Percentiles rank a stretch among this genome's conserved stretches.
These are phyloP conservation scores for Petaurus breviceps DNA, from an alignment of 2,113 vertebrate species.

Conservation along the genomic window DNA sequence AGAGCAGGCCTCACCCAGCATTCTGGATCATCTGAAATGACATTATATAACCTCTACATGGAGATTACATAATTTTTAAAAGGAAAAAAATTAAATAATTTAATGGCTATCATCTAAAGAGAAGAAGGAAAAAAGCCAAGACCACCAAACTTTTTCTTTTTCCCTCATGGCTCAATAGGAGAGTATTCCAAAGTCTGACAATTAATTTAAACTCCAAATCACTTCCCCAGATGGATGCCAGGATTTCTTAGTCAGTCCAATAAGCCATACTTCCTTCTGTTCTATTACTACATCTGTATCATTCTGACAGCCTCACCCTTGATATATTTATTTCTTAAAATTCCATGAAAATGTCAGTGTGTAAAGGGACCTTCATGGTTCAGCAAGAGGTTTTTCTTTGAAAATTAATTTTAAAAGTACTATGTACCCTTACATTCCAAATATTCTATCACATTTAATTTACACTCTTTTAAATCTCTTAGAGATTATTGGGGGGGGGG, in stretches of 20 bases:
- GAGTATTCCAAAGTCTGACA: conserved; percentile 33
- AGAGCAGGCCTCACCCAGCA: conserved; percentile 31
- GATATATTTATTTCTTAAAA: not conserved
- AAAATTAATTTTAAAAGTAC: not conserved
- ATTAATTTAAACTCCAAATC: conserved; percentile 15
- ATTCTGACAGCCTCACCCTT: not conserved
- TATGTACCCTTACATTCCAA: not conserved
- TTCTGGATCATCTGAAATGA: not conserved
- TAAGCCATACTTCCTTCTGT: not conserved
- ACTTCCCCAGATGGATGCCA: conserved; percentile 10
- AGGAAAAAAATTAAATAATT: not conserved
- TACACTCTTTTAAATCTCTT: not conserved
- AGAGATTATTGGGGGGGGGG: not conserved
- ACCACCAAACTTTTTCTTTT: not conserved
- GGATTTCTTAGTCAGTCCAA: not conserved
- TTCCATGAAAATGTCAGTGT: not conserved
- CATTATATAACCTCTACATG: not conserved
- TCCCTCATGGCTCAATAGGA: conserved; percentile 1
- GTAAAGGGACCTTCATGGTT: not conserved
- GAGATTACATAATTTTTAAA: not conserved
- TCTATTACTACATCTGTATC: not conserved
- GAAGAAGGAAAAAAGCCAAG: conserved; percentile 58
- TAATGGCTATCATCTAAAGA: conserved; percentile 32
- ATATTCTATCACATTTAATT: not conserved
- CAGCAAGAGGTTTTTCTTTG: not conserved